Conservation (phyloP, 2,113 vertebrate species). For the Choloepus hoffmanni region DNA sequence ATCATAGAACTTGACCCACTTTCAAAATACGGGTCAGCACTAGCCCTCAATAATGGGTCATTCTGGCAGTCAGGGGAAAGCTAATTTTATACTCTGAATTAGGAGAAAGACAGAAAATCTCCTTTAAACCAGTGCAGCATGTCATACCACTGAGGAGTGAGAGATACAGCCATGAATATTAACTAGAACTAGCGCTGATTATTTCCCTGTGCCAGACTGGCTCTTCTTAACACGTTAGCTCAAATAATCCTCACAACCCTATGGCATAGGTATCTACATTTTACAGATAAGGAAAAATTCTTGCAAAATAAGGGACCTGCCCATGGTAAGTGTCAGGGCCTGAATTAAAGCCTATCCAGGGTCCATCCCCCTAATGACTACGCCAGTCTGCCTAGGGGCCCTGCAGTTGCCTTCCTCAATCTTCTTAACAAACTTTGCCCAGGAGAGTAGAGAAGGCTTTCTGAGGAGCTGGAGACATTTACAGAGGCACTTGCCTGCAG, state of each 20-base stretch:
- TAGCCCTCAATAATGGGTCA: not conserved
- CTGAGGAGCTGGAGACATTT: not conserved
- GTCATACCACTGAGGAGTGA: not conserved
- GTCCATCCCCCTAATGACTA: not conserved
- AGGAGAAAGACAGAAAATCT: not conserved
- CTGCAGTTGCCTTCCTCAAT: not conserved
- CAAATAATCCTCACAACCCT: not conserved
- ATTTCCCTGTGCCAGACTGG: not conserved
- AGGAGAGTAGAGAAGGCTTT: not conserved
- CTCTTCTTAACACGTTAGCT: not conserved
- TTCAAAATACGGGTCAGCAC: not conserved
- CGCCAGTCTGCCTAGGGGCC: not conserved
- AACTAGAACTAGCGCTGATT: not conserved
- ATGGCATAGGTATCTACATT: not conserved
- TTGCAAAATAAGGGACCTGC: not conserved
- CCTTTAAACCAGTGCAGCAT: not conserved
- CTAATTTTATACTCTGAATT: not conserved
- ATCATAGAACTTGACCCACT: not conserved
- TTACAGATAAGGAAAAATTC: not conserved
- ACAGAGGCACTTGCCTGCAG: not conserved
- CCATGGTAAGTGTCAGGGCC: not conserved
- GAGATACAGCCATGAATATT: not conserved
- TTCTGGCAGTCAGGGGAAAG: not conserved
- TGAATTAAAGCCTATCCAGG: not conserved
- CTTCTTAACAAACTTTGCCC: not conserved